These are phyloP conservation scores for Manacus vitellinus DNA, from an alignment of 2,113 vertebrate species.

Conservation along the genomic window DNA sequence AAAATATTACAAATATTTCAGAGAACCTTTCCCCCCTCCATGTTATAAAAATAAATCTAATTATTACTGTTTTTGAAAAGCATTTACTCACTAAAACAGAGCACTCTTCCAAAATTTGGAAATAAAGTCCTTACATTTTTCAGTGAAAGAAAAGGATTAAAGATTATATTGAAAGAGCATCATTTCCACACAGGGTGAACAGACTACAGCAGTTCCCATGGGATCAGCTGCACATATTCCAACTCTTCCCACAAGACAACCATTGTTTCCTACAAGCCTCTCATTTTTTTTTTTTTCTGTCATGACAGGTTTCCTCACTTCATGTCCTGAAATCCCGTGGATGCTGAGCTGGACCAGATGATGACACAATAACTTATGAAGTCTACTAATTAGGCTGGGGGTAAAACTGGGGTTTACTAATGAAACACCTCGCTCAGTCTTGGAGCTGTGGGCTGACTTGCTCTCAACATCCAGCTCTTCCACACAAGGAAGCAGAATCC, in stretches of 20 bases:
- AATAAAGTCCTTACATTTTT: constrained; percentile 65
- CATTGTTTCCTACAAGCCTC: constrained; percentile 56
- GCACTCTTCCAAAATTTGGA: constrained; percentile 3
- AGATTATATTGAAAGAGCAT: constrained; percentile 72
- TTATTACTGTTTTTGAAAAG: not conserved
- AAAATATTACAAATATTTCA: not conserved
- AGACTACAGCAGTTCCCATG: constrained; percentile 66
- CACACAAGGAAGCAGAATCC: not conserved
- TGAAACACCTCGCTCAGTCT: not conserved
- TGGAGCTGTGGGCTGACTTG: not conserved
- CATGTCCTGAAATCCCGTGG: not conserved
- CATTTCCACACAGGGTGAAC: constrained; percentile 71
- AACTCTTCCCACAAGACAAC: constrained; percentile 63
- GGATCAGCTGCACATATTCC: constrained; percentile 62
- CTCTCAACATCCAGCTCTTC: not conserved
- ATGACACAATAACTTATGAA: not conserved
- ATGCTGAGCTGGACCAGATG: not conserved
- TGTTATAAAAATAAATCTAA: not conserved
- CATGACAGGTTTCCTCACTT: constrained; percentile 40
- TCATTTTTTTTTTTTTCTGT: not conserved
- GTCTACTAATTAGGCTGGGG: not conserved
- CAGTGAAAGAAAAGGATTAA: constrained; percentile 70
- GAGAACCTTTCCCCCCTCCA: not conserved
- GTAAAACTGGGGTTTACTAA: not conserved
- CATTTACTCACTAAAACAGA: not conserved